Evolutionary conservation across 1,140 invertebrate species (phyloP).

Genomic region (Papilio machaon): DNA sequence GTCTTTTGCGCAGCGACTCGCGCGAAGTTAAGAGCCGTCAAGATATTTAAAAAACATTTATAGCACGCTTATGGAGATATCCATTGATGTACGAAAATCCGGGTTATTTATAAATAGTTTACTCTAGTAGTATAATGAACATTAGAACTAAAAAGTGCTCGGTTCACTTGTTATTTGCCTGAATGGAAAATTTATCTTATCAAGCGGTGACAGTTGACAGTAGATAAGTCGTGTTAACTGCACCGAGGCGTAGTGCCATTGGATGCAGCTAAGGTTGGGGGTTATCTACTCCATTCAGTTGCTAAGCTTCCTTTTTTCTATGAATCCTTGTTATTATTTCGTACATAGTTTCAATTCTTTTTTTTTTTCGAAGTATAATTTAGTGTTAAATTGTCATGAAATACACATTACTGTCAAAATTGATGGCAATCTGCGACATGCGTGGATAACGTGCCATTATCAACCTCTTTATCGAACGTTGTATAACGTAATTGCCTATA

Average conservation of each 20-base stretch:
- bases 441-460: slow-evolving; percentile 31
- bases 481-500: slow-evolving; percentile 34
- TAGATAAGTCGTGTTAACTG: slow-evolving; percentile 50
- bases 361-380: not conserved
- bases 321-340: not conserved
- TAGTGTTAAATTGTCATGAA: slow-evolving; percentile 9
- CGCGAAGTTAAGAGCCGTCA: too few species aligned
- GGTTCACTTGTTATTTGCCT: slow-evolving; percentile 43
- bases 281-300: slow-evolving; percentile 63
- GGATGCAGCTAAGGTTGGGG: slow-evolving; percentile 52
- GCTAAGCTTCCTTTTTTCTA: slow-evolving; percentile 47
- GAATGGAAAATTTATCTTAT: slow-evolving; percentile 75
- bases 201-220: slow-evolving; percentile 51
- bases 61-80: too few species aligned
- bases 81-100: too few species aligned
- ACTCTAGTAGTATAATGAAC: not conserved
- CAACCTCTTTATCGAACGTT: slow-evolving; percentile 23
- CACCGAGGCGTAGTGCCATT: slow-evolving; percentile 51
- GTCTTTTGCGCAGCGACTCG: too few species aligned
- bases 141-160: slow-evolving; percentile 14
- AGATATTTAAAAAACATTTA: too few species aligned
- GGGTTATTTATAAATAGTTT: too few species aligned
- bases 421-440: slow-evolving; percentile 31
- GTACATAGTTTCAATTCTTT: too few species aligned
- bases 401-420: slow-evolving; percentile 14